Evolutionary conservation across 2,113 vertebrate species (phyloP).

Genomic region (Oreotrochilus melanogaster): DNA sequence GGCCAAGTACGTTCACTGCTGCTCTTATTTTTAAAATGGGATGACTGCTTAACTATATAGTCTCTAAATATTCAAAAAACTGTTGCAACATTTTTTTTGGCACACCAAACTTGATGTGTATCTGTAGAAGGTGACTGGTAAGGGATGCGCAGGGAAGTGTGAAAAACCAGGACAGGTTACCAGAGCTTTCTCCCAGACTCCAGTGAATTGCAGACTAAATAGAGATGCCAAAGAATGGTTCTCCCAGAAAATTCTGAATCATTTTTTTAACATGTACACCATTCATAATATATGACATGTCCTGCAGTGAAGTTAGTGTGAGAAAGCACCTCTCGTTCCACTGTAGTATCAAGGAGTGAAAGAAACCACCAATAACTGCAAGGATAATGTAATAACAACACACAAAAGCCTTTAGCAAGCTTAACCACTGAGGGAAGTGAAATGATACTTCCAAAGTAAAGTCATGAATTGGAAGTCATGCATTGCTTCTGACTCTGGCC

Average conservation of each 20-base stretch:
- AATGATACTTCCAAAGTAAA: background rate
- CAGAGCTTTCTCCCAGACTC: background rate
- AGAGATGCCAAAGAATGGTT: background rate
- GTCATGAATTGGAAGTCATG: background rate
- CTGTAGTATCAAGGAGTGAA: background rate
- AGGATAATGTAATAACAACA: background rate
- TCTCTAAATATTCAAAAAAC: background rate
- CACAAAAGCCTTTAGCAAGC: background rate
- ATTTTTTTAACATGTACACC: background rate
- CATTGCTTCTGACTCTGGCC: background rate
- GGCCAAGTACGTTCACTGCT: fast-evolving
- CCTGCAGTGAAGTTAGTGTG: background rate
- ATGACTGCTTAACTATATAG: background rate
- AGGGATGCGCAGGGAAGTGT: background rate
- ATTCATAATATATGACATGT: background rate
- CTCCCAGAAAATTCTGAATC: background rate
- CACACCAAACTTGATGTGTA: background rate
- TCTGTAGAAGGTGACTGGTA: background rate
- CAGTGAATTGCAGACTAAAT: background rate
- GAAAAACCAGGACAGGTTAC: background rate
- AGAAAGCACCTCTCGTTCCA: background rate
- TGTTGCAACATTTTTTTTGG: background rate
- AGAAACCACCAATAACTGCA: background rate
- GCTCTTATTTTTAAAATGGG: background rate
- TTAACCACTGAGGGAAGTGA: background rate